phyloP scores from a whole-genome alignment of 1,140 invertebrate species.

The Drosophila chauvacae region DNA sequence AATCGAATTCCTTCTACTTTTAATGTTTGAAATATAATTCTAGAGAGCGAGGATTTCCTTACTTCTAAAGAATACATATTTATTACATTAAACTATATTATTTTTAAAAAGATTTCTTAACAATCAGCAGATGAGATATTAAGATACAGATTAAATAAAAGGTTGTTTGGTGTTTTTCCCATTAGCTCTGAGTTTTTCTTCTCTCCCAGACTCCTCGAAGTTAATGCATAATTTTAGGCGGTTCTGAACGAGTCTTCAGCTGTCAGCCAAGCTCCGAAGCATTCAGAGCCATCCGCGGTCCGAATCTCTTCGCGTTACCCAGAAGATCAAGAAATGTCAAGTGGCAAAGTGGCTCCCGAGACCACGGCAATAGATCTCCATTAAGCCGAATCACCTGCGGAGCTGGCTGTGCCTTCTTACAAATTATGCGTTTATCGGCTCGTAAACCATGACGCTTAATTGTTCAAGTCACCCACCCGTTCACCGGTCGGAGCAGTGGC shows the following conservation, averaged over 20 bases:
- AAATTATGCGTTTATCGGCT: conserved; percentile 68
- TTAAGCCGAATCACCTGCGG: conserved; percentile 27
- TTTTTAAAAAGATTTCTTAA: no score
- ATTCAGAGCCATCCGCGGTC: background rate
- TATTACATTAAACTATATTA: no score
- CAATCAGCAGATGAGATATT: background rate
- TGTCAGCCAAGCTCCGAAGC: background rate
- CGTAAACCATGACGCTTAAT: conserved; percentile 67
- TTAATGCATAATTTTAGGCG: conserved; percentile 62
- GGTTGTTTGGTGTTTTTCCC: accelerated
- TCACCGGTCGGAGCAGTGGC: conserved; percentile 53
- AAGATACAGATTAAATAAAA: no score
- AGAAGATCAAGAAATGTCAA: conserved; percentile 36
- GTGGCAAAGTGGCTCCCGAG: conserved; percentile 8
- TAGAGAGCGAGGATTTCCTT: no score
- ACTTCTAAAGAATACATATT: no score
- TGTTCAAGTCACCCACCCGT: conserved; percentile 67
- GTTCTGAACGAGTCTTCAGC: background rate
- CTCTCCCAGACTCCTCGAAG: no score
- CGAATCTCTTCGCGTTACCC: conserved; percentile 19
- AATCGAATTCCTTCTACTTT: no score
- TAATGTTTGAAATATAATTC: background rate
- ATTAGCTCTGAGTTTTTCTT: no score
- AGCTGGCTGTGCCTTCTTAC: conserved; percentile 39
- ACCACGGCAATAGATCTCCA: conserved; percentile 51